Conservation (phyloP, 2,113 vertebrate genomes). For the Megaceryle torquata region DNA sequence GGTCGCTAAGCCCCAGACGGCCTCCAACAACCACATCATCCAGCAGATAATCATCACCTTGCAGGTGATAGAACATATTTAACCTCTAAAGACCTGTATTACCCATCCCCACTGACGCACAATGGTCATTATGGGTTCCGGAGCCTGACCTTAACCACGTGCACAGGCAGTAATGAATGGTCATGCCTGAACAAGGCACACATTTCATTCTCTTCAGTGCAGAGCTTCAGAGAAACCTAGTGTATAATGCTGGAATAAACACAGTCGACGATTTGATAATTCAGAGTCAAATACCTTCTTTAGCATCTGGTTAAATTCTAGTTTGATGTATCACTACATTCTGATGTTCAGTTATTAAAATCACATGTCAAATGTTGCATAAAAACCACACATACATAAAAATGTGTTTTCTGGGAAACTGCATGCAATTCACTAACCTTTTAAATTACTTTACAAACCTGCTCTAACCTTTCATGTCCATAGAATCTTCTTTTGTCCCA, state of each 20-base stretch:
- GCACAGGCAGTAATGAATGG: background rate
- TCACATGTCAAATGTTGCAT: background rate
- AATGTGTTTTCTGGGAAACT: background rate
- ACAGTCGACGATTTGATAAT: background rate
- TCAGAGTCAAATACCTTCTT: background rate
- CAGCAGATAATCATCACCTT: background rate
- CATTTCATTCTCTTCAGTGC: background rate
- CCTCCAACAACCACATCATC: too few relatives aligned
- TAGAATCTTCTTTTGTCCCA: background rate
- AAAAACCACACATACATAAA: background rate
- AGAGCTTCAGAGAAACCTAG: background rate
- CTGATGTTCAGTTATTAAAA: background rate
- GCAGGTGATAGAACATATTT: background rate
- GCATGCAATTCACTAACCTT: background rate
- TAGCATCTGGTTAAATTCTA: background rate
- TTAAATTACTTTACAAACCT: background rate
- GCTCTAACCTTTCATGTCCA: background rate
- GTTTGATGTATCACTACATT: background rate
- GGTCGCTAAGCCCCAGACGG: too few relatives aligned
- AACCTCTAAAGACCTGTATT: background rate
- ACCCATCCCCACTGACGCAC: background rate
- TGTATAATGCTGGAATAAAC: background rate
- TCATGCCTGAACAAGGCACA: background rate
- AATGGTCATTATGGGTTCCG: background rate
- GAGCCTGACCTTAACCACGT: background rate